Conservation (phyloP, 2,113 vertebrate species). For the Melanostigma gelatinosum region DNA sequence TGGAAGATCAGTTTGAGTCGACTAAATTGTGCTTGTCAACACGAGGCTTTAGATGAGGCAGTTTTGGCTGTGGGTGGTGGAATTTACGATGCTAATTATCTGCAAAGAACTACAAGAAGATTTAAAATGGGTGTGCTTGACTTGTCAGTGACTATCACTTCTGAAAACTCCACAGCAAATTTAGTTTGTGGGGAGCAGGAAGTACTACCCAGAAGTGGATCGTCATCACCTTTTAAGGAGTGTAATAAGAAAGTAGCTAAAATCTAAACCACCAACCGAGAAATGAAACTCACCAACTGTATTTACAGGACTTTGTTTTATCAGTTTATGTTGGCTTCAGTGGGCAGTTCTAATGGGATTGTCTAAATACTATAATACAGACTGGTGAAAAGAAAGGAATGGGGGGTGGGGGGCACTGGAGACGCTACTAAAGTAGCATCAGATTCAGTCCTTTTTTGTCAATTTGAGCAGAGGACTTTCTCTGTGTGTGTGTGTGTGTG, state of each 20-base stretch:
- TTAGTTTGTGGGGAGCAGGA: neutral
- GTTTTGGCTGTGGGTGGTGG: neutral
- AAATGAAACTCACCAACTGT: neutral
- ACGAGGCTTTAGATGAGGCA: too few relatives aligned
- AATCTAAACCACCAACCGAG: neutral
- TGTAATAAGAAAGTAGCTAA: neutral
- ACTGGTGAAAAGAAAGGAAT: neutral
- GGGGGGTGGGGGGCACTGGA: neutral
- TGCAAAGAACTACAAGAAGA: neutral
- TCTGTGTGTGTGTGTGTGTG: neutral
- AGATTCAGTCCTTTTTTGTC: neutral
- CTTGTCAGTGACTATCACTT: neutral
- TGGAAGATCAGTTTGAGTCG: too few relatives aligned
- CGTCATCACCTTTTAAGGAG: neutral
- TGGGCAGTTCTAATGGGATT: neutral
- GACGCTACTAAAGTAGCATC: neutral
- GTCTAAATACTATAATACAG: neutral
- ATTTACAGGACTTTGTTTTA: neutral
- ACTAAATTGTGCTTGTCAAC: too few relatives aligned
- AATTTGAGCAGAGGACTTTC: neutral
- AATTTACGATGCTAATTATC: neutral
- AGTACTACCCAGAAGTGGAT: neutral
- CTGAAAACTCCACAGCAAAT: neutral
- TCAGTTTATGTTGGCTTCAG: neutral
- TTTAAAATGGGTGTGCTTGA: neutral